A percentile compares a stretch with the other conserved stretches of the same genome.
Evolutionary conservation across 2,888 invertebrate genomes (phyloP).

Genomic region (Onthophagus sagittarius): DNA sequence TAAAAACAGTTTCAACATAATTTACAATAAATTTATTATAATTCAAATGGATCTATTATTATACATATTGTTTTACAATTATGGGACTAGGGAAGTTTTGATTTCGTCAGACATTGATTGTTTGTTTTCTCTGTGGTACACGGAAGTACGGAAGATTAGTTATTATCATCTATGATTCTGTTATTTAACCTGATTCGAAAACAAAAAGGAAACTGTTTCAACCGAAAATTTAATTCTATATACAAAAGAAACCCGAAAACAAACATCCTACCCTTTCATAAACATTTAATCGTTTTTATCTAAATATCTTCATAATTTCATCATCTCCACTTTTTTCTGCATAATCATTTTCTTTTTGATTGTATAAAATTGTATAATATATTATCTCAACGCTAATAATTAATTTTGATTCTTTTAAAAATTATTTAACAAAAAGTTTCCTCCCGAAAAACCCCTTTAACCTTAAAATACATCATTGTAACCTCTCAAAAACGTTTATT

Average conservation of each 20-base stretch:
- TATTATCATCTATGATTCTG: conserved; percentile 26
- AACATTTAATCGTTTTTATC: conserved; percentile 6
- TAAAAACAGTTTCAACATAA: conserved; percentile 1
- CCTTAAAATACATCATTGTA: not conserved
- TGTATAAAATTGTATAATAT: conserved; percentile 38
- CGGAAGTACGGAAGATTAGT: conserved; percentile 34
- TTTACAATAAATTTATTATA: conserved; percentile 33
- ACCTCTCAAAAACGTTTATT: too few species aligned
- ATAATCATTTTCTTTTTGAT: conserved; percentile 32
- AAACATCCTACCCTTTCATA: not conserved
- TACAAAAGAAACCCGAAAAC: conserved; percentile 19
- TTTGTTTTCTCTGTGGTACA: conserved; percentile 35
- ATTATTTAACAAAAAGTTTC: conserved; percentile 26
- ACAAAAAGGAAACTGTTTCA: not conserved
- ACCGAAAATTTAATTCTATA: conserved; percentile 5
- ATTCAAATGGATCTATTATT: conserved; percentile 37
- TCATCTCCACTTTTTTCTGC: not conserved
- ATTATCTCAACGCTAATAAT: conserved; percentile 35
- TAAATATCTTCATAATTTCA: not conserved
- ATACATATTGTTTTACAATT: conserved; percentile 40
- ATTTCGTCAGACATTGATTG: conserved; percentile 41
- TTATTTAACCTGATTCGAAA: conserved; percentile 19
- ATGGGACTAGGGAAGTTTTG: conserved; percentile 37
- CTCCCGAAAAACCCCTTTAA: not conserved
- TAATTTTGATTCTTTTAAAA: conserved; percentile 30